Base-by-base conservation (phyloP, 2,797 vertebrate genomes). In the Ataeniobius toweri region DNA sequence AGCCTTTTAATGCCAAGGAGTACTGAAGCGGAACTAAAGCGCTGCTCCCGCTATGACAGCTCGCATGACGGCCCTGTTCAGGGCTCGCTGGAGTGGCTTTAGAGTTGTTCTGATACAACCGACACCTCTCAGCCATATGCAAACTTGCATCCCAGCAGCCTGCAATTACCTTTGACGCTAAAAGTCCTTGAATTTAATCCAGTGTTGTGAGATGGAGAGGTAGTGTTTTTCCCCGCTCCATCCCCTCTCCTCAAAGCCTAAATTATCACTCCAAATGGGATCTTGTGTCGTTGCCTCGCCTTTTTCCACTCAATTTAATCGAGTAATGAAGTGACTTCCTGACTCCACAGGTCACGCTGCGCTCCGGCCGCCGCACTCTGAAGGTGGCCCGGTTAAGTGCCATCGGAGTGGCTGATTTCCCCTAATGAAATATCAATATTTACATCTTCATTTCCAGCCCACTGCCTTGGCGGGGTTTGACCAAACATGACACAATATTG, bases 341-440 rank as follows among this genome's bases (percentile, higher is more conserved):
- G 91, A 94, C 94, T 94, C 92, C 77, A 86, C 85, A 85, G 95
- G 95, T 95, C 94, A 95, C 89, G 79, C 58, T 56, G 89, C 83
- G 90, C 94, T 95, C 89, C 81, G 94, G 93, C 93, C 94, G 86
- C 83, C 83, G 76, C 89, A 88, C 92, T 92, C 91, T 90, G 83
- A 90, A 92, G 90, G 91, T 92, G 91, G 88, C 90, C 89, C 91
- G 89, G 93, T 94, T 94, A 96, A 95, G 93, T 94, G 93, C 94
- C 89, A 84, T 88, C 92, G 76, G 91, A 95, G 93, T 92, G 92
- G 93, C 91, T 92, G 94, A 96, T 94, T 95, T 94, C 89, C 93
- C 84, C 92, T 95, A 96, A 96, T 95, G 94, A 95, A 96, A 95
- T 95, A 95, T 96, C 95, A 95, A 96, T 95, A 95, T 96, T 96